Evolutionary conservation across 1,140 invertebrate species (phyloP).

Genomic region (Hirudo medicinalis): DNA sequence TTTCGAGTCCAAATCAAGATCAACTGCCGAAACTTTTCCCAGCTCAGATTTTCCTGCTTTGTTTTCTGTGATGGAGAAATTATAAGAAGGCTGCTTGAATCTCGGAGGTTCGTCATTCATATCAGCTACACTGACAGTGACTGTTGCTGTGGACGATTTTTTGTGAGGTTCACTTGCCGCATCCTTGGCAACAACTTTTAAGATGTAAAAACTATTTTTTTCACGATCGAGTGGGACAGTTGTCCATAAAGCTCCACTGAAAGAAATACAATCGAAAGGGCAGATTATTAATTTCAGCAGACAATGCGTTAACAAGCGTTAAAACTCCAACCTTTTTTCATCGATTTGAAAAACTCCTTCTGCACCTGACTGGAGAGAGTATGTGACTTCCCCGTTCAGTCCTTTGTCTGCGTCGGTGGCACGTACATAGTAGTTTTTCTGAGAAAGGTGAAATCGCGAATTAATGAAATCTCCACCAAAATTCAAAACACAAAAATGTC

Average conservation of each 20-base stretch:
- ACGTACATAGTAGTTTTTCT: conserved; percentile 31
- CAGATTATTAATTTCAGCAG: neutral
- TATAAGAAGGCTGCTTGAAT: conserved; percentile 14
- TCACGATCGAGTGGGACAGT: conserved; percentile 15
- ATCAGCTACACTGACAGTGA: conserved; percentile 14
- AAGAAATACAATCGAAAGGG: neutral
- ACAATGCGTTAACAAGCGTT: no score
- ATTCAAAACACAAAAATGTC: neutral
- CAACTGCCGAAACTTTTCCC: neutral
- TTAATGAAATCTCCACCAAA: no score
- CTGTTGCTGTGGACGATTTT: conserved; percentile 8
- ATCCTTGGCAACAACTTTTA: conserved; percentile 12
- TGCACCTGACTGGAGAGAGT: conserved; percentile 54
- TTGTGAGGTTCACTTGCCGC: neutral
- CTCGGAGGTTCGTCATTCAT: conserved; percentile 10
- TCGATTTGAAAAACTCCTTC: conserved; percentile 11
- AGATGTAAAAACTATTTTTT: conserved; percentile 6
- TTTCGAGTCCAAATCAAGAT: conserved; percentile 11
- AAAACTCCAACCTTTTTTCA: conserved; percentile 9
- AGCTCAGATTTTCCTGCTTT: conserved; percentile 8
- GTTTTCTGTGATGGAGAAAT: conserved; percentile 14
- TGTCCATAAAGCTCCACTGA: conserved; percentile 14
- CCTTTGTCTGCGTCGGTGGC: conserved; percentile 76
- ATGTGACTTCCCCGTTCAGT: conserved; percentile 62
- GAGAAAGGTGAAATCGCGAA: no score